Conservation (phyloP, 2,888 invertebrate species). For the Agapostemon virescens region DNA sequence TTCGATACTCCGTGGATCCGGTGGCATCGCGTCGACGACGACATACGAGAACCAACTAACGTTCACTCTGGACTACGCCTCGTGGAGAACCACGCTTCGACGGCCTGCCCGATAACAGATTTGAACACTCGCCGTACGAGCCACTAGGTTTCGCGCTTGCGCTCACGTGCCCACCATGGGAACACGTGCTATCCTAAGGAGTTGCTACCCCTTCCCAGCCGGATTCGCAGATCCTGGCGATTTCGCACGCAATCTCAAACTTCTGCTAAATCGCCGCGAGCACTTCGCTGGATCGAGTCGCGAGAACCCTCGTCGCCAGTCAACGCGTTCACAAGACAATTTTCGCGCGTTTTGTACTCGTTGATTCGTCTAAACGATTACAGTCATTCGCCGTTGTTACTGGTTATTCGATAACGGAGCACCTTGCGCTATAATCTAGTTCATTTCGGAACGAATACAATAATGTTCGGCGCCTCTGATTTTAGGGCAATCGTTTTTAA, state of each 20-base stretch:
- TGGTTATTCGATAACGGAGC: too few species aligned
- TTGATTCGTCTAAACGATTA: too few species aligned
- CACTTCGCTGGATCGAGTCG: neutral
- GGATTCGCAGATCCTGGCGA: neutral
- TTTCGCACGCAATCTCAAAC: neutral
- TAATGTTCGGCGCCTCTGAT: too few species aligned
- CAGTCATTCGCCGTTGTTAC: too few species aligned
- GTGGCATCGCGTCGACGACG: conserved; percentile 31
- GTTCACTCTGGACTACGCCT: conserved; percentile 25
- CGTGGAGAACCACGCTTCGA: conserved; percentile 53
- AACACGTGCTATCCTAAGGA: conserved; percentile 59
- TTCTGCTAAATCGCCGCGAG: neutral
- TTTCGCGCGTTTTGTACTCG: too few species aligned
- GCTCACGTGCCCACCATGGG: conserved; percentile 45
- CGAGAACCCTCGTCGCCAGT: too few species aligned
- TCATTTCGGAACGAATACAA: too few species aligned
- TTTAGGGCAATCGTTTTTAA: too few species aligned
- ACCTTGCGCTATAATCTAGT: too few species aligned
- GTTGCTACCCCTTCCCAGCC: conserved; percentile 10
- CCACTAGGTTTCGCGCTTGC: conserved; percentile 66
- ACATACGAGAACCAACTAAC: conserved; percentile 33
- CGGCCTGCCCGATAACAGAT: conserved; percentile 66
- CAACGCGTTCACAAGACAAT: too few species aligned
- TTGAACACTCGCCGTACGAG: conserved; percentile 68
- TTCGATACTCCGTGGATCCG: conserved; percentile 17